A percentile compares a stretch with the other conserved stretches of the same genome.
phyloP scores from a whole-genome alignment of 2,797 vertebrate species.

The Helarctos malayanus region DNA sequence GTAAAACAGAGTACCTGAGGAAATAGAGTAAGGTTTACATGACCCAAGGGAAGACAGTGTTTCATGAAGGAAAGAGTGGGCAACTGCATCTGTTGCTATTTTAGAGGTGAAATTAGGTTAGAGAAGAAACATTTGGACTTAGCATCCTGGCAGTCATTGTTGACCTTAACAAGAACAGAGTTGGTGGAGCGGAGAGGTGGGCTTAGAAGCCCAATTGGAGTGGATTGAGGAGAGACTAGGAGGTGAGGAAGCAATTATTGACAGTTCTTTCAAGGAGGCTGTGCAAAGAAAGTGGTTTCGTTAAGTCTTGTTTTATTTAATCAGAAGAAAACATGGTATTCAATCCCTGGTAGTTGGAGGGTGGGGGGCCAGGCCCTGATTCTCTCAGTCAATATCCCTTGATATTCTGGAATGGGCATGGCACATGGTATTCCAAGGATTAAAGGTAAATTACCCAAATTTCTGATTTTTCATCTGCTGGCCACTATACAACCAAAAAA shows the following conservation, averaged over 20 bases:
- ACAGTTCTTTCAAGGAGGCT: neutral
- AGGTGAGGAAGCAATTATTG: neutral
- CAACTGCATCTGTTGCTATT: neutral
- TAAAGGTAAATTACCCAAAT: neutral
- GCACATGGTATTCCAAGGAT: neutral
- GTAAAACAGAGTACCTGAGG: neutral
- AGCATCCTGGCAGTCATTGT: neutral
- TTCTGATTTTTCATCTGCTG: slow-evolving; percentile 2
- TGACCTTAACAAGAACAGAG: neutral
- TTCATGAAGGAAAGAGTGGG: neutral
- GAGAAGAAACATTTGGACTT: neutral
- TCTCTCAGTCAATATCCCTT: neutral
- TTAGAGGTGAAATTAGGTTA: neutral
- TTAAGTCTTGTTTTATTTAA: neutral
- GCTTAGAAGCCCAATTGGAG: neutral
- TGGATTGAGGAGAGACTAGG: neutral
- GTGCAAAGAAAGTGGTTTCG: neutral
- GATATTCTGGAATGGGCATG: neutral
- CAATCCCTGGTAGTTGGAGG: too few relatives aligned
- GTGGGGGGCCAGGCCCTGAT: neutral
- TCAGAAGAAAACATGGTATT: neutral
- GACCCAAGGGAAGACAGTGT: neutral
- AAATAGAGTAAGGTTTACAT: neutral
- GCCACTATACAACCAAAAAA: neutral
- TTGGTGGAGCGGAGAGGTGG: neutral